Conservation (phyloP, 2,797 vertebrate genomes). For the Tokudaia muenninki region DNA sequence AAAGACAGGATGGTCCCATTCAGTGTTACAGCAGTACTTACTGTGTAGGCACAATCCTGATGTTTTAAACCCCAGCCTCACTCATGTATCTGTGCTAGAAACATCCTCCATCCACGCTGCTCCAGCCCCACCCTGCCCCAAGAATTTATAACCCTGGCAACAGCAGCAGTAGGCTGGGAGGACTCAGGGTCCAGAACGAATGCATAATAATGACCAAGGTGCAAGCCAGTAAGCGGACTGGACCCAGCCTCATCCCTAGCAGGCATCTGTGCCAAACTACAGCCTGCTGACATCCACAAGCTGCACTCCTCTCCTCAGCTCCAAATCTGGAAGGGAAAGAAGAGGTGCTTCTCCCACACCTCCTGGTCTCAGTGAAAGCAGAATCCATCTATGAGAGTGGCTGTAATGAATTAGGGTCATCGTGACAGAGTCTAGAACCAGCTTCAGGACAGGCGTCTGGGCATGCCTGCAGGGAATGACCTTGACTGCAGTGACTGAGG, state of each 20-base stretch:
- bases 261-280: background rate
- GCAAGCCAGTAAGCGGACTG: background rate
- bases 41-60: too few species aligned
- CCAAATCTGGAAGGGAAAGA: background rate
- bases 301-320: background rate
- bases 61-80: background rate
- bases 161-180: background rate
- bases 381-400: background rate
- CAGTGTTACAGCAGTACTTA: too few species aligned
- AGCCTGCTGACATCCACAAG: background rate
- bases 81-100: fast-evolving
- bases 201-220: background rate
- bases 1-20: background rate
- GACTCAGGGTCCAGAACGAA: background rate
- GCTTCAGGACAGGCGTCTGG: background rate
- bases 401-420: background rate
- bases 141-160: background rate
- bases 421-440: background rate
- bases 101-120: background rate
- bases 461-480: background rate
- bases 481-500: background rate
- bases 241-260: background rate
- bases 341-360: fast-evolving
- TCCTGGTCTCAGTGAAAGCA: background rate
- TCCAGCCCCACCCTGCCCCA: background rate